These are phyloP conservation scores for Kryptolebias marmoratus DNA, from an alignment of 2,113 vertebrate species.

Conservation along the genomic window DNA sequence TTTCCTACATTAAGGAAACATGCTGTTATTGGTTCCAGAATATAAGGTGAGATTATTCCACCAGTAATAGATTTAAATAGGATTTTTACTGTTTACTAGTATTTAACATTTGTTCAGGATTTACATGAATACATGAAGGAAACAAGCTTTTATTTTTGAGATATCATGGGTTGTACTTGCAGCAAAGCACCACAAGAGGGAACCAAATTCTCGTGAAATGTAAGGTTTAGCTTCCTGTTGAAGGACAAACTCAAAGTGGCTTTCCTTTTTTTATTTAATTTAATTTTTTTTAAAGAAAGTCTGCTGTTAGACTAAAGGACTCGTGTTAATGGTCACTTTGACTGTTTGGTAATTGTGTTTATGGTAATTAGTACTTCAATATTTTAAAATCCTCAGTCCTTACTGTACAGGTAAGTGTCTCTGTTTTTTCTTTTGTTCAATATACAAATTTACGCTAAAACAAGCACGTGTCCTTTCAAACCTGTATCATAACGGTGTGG, in stretches of 20 bases:
- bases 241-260: not conserved
- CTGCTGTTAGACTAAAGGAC: not conserved
- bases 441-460: not conserved
- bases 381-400: not conserved
- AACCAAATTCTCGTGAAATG: constrained; percentile 16
- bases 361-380: not conserved
- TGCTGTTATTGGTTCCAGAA: not conserved
- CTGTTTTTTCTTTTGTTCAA: not conserved
- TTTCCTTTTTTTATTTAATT: not conserved
- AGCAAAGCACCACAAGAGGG: constrained; percentile 37
- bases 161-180: not conserved
- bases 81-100: not conserved
- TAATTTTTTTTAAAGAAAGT: too few species aligned
- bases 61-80: not conserved
- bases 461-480: not conserved
- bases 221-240: not conserved
- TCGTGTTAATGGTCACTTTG: not conserved
- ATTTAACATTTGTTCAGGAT: not conserved
- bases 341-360: not conserved
- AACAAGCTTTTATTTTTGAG: not conserved
- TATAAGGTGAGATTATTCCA: not conserved
- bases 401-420: not conserved
- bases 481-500: not conserved
- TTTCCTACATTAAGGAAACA: too few species aligned
- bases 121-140: not conserved